Conservation (phyloP, 2,888 invertebrate genomes). For the Phengaris arion region DNA sequence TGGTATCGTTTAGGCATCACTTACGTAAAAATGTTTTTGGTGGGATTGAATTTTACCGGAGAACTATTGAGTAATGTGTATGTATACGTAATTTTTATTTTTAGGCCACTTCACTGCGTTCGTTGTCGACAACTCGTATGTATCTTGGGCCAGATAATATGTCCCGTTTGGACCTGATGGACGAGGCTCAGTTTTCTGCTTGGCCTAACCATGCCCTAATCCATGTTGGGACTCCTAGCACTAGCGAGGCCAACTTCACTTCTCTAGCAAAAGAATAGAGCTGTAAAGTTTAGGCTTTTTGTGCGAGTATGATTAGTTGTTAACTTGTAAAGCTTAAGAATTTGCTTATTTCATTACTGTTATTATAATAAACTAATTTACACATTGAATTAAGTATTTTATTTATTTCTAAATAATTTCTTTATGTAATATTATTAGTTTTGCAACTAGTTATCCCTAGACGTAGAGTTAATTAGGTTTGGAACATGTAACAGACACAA, state of each 20-base stretch:
- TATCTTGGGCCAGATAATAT: constrained; percentile 47
- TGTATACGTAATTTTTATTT: constrained; percentile 14
- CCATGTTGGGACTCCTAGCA: constrained; percentile 59
- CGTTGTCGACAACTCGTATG: constrained; percentile 52
- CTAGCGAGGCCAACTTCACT: constrained; percentile 47
- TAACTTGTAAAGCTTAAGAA: neutral
- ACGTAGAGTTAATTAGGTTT: too few species aligned
- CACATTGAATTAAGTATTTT: too few species aligned
- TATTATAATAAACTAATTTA: too few species aligned
- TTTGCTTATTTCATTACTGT: too few species aligned
- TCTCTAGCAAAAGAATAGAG: constrained; percentile 54
- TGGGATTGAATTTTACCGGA: neutral
- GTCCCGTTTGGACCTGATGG: constrained; percentile 58
- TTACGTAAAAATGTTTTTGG: neutral
- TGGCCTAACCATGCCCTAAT: constrained; percentile 61
- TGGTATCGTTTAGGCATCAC: too few species aligned
- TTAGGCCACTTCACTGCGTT: constrained; percentile 68
- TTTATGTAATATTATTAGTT: too few species aligned
- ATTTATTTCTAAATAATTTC: too few species aligned
- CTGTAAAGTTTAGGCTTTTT: neutral
- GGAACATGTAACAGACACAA: too few species aligned
- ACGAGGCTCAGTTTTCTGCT: constrained; percentile 46
- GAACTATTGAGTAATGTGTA: neutral
- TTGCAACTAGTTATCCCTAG: too few species aligned
- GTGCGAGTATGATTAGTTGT: neutral